Base-by-base conservation (phyloP, 23 tunicate species). In the Trididemnum nubilum region DNA sequence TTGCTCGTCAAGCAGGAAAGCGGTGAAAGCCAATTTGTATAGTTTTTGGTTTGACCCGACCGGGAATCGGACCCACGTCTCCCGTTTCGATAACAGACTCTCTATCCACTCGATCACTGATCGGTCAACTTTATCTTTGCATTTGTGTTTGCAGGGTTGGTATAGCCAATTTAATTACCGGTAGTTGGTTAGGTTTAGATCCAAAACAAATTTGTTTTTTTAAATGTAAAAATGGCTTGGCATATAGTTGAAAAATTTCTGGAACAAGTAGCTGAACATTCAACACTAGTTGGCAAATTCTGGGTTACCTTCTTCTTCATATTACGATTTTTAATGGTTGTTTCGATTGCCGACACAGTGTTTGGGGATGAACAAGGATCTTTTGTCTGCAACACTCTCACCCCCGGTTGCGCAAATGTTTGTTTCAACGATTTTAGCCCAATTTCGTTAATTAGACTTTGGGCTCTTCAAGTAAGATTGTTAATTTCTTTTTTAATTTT, bases 271-370 rank as follows among this genome's bases (percentile, higher is more conserved):
- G 97, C 87, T 0, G 94, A 88, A 39, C 99, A 96, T 49, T 96
- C 99, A 35, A 96, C 99, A 21, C 72, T 93, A 35, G 92, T 93
- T 36, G 99, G 99, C 26, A 96, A 96, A 57, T 96, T 96, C 60
- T 96, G 96, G 92, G 97, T 92, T 44, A 96, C 99, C 22, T 96
- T 96, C 86, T 96, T 96, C 82, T 93, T 91, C 65, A 82, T 88
- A 15, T 83, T 96, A 64, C 51, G 99, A 65, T 88, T 96, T 50
- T 72, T 96, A 28, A 78, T 96, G 80, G 93, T 96, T 19, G 94
- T 96, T 25, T 96, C 99, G 0, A 96, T 96, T n/a, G 99, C 96
- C 54, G 99, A 96, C 44, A 91, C 92, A 5, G 98, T 93, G 49
- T 93, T 93, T 67, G 98, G 89, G n/a, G 98, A 93, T 71, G 98